A percentile compares a stretch with the other conserved stretches of the same genome.
Evolutionary conservation across 2,888 invertebrate species (phyloP).

Genomic region (Synanthedon vespiformis): DNA sequence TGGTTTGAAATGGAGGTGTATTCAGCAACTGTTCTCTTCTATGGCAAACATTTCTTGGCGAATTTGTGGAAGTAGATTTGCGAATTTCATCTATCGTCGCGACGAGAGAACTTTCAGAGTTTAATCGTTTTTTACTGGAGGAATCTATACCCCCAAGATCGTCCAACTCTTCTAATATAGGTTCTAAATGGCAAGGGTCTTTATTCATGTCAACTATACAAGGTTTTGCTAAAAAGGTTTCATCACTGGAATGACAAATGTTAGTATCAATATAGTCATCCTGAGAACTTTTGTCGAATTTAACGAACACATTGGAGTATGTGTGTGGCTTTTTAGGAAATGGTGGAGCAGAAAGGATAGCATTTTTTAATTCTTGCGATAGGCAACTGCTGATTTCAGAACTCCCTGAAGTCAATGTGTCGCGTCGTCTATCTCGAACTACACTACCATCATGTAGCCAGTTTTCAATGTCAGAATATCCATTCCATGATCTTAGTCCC

Average conservation of each 20-base stretch:
- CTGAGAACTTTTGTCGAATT: slow-evolving; percentile 49
- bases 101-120: slow-evolving; percentile 71
- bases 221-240: slow-evolving; percentile 68
- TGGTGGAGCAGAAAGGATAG: slow-evolving; percentile 51
- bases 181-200: slow-evolving; percentile 66
- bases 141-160: slow-evolving; percentile 59
- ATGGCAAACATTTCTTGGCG: slow-evolving; percentile 68
- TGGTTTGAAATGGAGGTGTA: slow-evolving; percentile 41
- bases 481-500: slow-evolving; percentile 75
- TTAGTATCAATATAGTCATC: slow-evolving; percentile 68
- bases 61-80: slow-evolving; percentile 67
- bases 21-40: slow-evolving; percentile 65
- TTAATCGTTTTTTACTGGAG: slow-evolving; percentile 47
- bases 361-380: slow-evolving; percentile 56
- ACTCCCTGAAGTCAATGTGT: slow-evolving; percentile 69
- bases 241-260: slow-evolving; percentile 57
- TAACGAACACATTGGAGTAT: slow-evolving; percentile 60
- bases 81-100: slow-evolving; percentile 75
- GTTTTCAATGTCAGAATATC: slow-evolving; percentile 74
- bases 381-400: slow-evolving; percentile 67
- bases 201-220: slow-evolving; percentile 64
- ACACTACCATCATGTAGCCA: slow-evolving; percentile 74
- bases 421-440: slow-evolving; percentile 68
- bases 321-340: slow-evolving; percentile 56
- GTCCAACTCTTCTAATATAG: slow-evolving; percentile 70